Conservation (phyloP, 2,797 vertebrate species). For the Rhinogobio ventralis region DNA sequence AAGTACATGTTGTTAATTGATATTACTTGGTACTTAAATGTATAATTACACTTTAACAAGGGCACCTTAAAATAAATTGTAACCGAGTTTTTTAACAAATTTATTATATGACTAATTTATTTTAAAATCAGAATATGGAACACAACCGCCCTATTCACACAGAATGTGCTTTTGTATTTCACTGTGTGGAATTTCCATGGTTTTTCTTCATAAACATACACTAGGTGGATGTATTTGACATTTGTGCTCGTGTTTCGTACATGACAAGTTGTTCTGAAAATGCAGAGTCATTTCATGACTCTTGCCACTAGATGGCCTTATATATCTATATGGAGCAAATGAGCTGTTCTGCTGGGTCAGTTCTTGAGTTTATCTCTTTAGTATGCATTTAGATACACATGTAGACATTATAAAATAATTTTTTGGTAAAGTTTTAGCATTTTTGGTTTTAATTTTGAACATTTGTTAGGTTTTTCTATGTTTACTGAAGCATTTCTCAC, state of each 20-base stretch:
- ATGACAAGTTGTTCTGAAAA: not conserved
- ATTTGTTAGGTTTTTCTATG: no score
- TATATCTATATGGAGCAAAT: no score
- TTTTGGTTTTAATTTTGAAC: no score
- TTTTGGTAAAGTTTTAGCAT: no score
- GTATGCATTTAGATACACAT: no score
- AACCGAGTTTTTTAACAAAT: no score
- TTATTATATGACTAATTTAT: not conserved
- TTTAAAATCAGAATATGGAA: not conserved
- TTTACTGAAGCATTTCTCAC: no score
- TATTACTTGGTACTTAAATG: not conserved
- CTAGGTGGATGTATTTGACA: not conserved
- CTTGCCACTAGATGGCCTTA: no score
- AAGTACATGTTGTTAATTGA: not conserved
- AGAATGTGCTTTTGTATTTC: not conserved
- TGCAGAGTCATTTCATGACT: no score
- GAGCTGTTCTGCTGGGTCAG: no score
- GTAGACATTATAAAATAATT: no score
- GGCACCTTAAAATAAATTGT: not conserved
- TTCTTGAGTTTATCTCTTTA: no score
- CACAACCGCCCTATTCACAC: not conserved
- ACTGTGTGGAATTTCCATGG: not conserved
- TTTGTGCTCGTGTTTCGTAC: not conserved
- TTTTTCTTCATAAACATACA: not conserved
- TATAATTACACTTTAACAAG: not conserved